Base-by-base conservation (phyloP, 2,888 invertebrate species). In the Metellina segmentata region DNA sequence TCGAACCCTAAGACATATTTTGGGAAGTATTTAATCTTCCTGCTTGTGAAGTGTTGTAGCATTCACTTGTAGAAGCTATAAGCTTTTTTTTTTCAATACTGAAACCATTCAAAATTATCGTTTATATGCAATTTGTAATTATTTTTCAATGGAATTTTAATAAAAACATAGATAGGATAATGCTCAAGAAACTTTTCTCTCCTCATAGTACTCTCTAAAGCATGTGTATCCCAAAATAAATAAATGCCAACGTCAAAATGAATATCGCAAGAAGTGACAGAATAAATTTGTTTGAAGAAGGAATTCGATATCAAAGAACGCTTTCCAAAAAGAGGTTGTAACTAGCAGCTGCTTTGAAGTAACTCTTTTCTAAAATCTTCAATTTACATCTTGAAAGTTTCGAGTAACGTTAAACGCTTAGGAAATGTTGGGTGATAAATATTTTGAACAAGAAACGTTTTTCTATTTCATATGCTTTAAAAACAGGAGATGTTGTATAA, bases 381-480 rank as follows among this genome's bases (percentile, higher is more conserved):
- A 61, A 61, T 61, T 61, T 61, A 61, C 61, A 61, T 61, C 61
- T 61, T 61, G 61, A 61, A 61, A 61, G 61, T 61, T 61, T 61
- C 9, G 61, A 61, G 61, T 61, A 61, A 61, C 61, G 61, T 16
- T 61, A 61, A 61, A 61, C 61, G 61, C 11, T 16, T 61, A 61
- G 16, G 61, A 61, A 61, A 61, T 61, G 16, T 16, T 9, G 8
- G 11, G 9, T 16, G 61, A 61, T 16, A 61, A 61, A 61, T 61
- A 9, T 61, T 61, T 61, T 0, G 61, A 34, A 61, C 61, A 16
- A 16, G 61, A 61, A 61, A 61, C 61, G 16, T 61, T 61, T 61
- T 61, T 9, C 61, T 61, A 61, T 61, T 61, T 61, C 61, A 61
- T 61, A 6, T 61, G 61, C 61, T 16, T 16, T 9, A 16, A 61